Conservation (phyloP, 2,888 invertebrate genomes). For the Apamea anceps region DNA sequence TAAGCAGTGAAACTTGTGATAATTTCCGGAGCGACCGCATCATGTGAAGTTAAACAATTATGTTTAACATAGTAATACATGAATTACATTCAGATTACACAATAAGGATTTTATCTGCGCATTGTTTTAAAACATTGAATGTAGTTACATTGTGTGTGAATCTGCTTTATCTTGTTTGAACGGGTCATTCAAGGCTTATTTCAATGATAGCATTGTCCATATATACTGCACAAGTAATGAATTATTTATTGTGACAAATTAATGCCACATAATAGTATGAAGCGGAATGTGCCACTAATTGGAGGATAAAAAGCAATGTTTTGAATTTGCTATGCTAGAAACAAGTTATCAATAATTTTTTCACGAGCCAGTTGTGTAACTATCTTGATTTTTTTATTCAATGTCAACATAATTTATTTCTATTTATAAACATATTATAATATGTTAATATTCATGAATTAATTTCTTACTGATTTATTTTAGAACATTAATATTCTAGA, state of each 20-base stretch:
- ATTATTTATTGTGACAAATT: constrained; percentile 46
- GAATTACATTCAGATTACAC: constrained; percentile 25
- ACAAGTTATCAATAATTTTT: constrained; percentile 32
- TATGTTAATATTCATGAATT: neutral
- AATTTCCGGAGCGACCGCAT: constrained; percentile 13
- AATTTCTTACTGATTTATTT: neutral
- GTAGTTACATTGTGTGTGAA: constrained; percentile 30
- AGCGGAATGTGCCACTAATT: constrained; percentile 23
- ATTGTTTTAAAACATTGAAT: constrained; percentile 51
- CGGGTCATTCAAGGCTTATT: constrained; percentile 56
- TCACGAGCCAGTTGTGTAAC: neutral
- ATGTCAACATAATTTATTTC: neutral
- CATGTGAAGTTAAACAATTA: constrained; percentile 22
- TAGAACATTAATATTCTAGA: neutral
- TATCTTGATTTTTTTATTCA: neutral
- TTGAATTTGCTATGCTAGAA: constrained; percentile 24
- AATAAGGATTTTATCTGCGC: constrained; percentile 41
- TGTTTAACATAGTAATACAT: neutral
- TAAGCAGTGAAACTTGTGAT: neutral
- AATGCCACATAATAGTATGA: constrained; percentile 28
- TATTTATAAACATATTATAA: neutral
- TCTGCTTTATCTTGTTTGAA: constrained; percentile 48
- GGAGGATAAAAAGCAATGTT: constrained; percentile 35
- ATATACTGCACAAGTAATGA: constrained; percentile 24
- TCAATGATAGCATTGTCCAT: constrained; percentile 39